Conservation (phyloP, 2,113 vertebrate species). For the Mixornis gularis region DNA sequence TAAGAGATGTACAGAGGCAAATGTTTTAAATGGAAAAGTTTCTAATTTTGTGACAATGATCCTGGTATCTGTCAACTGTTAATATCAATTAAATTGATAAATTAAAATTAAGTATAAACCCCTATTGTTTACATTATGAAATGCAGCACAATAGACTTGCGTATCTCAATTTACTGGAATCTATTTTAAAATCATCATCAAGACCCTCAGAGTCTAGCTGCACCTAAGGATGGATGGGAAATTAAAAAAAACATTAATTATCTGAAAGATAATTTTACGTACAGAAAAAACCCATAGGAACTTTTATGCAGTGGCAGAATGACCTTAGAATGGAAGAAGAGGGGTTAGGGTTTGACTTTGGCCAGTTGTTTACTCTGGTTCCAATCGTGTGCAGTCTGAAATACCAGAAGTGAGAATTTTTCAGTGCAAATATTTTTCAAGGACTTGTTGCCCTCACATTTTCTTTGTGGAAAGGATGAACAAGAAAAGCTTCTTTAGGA, state of each 20-base stretch:
- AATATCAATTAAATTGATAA: background rate
- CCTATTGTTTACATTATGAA: background rate
- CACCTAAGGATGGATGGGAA: background rate
- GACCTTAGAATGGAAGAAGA: background rate
- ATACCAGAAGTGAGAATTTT: background rate
- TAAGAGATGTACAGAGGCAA: background rate
- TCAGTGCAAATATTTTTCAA: background rate
- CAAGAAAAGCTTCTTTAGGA: background rate
- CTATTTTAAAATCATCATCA: background rate
- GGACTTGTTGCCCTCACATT: background rate
- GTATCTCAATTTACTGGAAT: background rate
- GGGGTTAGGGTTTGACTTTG: background rate
- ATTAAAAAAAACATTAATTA: background rate
- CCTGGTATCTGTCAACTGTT: background rate
- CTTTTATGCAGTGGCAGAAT: background rate
- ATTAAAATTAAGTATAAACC: background rate
- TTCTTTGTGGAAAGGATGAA: background rate
- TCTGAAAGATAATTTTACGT: background rate
- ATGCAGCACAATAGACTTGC: background rate
- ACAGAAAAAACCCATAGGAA: background rate
- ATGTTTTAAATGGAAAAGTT: background rate
- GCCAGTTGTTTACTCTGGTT: background rate
- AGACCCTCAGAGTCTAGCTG: background rate
- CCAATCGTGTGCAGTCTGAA: background rate
- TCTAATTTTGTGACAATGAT: background rate